Percentiles rank a stretch among this genome's conserved stretches.
phyloP scores from a whole-genome alignment of 1,140 invertebrate genomes.

The Tetraneura akinire region DNA sequence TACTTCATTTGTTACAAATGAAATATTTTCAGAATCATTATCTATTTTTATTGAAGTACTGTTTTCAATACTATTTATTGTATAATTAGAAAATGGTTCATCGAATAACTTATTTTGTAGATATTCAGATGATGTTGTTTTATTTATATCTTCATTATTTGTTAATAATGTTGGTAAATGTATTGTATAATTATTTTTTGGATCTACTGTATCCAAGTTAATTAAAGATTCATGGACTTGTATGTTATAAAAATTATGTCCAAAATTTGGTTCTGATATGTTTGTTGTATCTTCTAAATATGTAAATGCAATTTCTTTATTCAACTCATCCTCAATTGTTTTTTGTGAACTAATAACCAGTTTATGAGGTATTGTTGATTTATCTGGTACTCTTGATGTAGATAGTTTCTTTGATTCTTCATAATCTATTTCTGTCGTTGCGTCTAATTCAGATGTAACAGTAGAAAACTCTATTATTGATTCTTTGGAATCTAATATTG shows the following conservation, averaged over 20 bases:
- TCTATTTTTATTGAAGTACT: conserved; percentile 10
- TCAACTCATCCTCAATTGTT: conserved; percentile 1
- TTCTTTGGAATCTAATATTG: neutral
- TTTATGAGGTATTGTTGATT: conserved; percentile 34
- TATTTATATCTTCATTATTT: neutral
- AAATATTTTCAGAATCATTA: neutral
- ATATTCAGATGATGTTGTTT: neutral
- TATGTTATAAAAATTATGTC: neutral
- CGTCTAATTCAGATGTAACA: neutral
- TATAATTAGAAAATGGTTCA: neutral
- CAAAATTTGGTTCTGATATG: conserved; percentile 40
- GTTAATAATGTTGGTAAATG: neutral
- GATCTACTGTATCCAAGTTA: neutral
- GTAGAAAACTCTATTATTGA: conserved; percentile 12
- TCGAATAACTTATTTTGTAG: neutral
- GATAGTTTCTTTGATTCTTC: conserved; percentile 11
- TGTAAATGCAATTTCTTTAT: conserved; percentile 36
- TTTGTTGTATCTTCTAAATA: conserved; percentile 42
- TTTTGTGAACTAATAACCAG: neutral
- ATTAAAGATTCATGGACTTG: neutral
- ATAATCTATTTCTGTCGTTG: conserved; percentile 9
- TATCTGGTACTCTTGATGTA: neutral
- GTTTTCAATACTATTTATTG: neutral
- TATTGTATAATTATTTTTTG: neutral
- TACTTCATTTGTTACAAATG: neutral